A percentile compares a stretch with the other conserved stretches of the same genome.
phyloP scores from a whole-genome alignment of 2,888 invertebrate genomes.

The Hymenopus coronatus region DNA sequence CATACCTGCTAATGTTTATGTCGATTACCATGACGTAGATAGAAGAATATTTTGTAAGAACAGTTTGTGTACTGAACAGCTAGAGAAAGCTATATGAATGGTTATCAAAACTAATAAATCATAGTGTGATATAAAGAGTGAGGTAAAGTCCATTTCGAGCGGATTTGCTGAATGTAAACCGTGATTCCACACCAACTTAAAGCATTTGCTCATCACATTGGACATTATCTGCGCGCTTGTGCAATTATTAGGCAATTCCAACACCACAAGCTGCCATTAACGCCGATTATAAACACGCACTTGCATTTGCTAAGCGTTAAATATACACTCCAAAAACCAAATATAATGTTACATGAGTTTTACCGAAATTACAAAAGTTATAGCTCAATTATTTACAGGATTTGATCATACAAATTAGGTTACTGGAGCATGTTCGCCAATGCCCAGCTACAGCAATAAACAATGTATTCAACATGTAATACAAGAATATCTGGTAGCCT shows the following conservation, averaged over 20 bases:
- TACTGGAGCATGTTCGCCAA: not conserved
- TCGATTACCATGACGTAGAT: too few species aligned
- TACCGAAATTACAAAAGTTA: not conserved
- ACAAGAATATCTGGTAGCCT: not conserved
- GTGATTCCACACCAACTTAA: not conserved
- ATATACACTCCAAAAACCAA: not conserved
- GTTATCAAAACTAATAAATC: too few species aligned
- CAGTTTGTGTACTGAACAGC: too few species aligned
- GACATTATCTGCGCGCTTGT: not conserved
- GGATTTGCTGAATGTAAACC: not conserved
- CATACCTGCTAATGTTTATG: too few species aligned
- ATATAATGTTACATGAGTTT: not conserved
- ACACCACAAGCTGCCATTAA: not conserved
- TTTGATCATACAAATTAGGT: not conserved
- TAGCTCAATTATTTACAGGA: not conserved
- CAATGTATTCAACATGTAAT: not conserved
- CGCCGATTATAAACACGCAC: not conserved
- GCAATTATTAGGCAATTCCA: not conserved
- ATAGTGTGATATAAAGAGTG: too few species aligned
- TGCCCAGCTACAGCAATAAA: not conserved
- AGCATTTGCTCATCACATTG: not conserved
- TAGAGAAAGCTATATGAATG: too few species aligned
- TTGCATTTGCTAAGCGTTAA: not conserved
- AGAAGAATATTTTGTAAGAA: too few species aligned
- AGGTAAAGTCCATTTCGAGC: not conserved